A percentile compares a stretch with the other conserved stretches of the same genome.
Evolutionary conservation across 2,113 vertebrate species (phyloP).

Genomic region (Pelmatolapia mariae): DNA sequence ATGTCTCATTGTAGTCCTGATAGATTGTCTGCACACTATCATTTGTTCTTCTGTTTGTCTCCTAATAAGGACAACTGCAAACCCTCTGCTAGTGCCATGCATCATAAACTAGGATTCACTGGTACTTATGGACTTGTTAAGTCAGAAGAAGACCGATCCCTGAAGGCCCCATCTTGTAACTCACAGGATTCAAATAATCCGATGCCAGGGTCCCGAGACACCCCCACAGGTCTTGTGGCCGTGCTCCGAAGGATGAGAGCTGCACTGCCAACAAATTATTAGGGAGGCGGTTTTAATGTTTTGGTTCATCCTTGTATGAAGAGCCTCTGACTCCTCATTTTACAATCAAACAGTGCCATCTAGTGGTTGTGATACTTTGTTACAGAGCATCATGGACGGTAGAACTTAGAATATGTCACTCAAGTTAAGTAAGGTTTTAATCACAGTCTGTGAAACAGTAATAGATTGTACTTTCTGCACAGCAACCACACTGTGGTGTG

Average conservation of each 20-base stretch:
- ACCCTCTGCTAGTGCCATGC: background rate
- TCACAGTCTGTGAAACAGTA: background rate
- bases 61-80: background rate
- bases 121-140: background rate
- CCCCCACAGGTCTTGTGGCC: background rate
- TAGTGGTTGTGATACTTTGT: background rate
- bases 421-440: background rate
- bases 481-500: background rate
- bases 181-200: background rate
- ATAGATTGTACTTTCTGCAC: background rate
- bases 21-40: background rate
- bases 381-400: background rate
- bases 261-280: background rate
- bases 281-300: background rate
- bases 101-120: background rate
- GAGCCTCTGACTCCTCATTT: background rate
- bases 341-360: background rate
- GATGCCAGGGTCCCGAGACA: background rate
- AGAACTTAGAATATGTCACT: background rate
- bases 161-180: background rate
- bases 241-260: background rate
- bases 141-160: background rate
- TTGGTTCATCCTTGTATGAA: background rate
- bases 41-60: background rate
- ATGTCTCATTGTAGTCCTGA: background rate